Base-by-base conservation (phyloP, 2,888 invertebrate species). In the Hypselothyrea guttata region DNA sequence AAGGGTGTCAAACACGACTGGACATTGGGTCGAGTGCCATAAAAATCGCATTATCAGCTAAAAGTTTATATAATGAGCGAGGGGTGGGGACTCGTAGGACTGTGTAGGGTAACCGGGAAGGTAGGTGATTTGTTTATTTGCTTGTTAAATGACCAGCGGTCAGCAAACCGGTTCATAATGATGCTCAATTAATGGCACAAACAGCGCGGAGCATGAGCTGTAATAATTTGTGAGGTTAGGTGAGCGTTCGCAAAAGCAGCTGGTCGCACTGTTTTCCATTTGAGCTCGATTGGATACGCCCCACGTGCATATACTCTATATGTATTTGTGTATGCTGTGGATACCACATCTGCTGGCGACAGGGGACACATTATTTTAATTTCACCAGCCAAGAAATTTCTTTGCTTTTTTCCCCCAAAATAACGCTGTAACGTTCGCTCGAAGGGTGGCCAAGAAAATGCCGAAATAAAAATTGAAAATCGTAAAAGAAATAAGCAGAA, bases 281-380 rank as follows among this genome's bases (percentile, higher is more conserved):
- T n/a, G n/a, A n/a, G 37, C 1, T n/a, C 5, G 7, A 47, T 13
- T 47, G 49, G 45, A 60, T 49, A 54, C 34, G 45, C 30, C 38
- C 38, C n/a, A 38, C 16, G 18, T 18, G 27, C 35, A 35, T 28
- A 18, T 22, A 46, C 22, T 27, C 37, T 18, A 15, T 27, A 28
- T 8, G n/a, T n/a, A n/a, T n/a, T n/a, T n/a, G n/a, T n/a, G n/a
- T n/a, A n/a, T n/a, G n/a, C n/a, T 7, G 2, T 9, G 48, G 38
- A 11, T 7, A 18, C 57, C 66, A 62, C 72, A 72, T 85, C 88
- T 88, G 88, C 67, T 71, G 71, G 75, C 87, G 85, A 88, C 88
- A 87, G 71, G 88, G 88, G 88, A 88, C 86, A 88, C 88, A 88
- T 88, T 88, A 86, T 87, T 88, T 83, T 77, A 79, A 84, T 82